These are phyloP conservation scores for Nemoura dubitans DNA, from an alignment of 2,888 invertebrate genomes.

Conservation along the genomic window DNA sequence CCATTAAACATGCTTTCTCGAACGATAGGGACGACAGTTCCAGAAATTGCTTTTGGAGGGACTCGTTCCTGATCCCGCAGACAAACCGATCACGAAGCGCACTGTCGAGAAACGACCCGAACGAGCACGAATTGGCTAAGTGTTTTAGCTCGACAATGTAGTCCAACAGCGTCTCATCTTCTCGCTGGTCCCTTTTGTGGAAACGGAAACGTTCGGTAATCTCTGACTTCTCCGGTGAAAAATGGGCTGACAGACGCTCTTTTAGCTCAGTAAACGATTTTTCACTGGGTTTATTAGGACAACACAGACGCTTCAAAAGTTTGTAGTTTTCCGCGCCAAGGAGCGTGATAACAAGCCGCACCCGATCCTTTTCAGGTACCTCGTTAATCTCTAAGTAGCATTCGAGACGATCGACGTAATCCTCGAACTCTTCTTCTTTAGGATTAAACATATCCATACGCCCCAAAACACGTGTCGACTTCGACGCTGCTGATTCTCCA, in stretches of 20 bases:
- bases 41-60: constrained; percentile 51
- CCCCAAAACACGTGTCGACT: background rate
- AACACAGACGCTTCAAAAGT: constrained; percentile 37
- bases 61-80: constrained; percentile 51
- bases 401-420: constrained; percentile 53
- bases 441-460: background rate
- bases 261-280: constrained; percentile 51
- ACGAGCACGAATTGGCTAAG: constrained; percentile 52
- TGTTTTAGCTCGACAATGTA: constrained; percentile 52
- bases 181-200: constrained; percentile 51
- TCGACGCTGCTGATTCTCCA: too few relatives aligned
- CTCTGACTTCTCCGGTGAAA: constrained; percentile 51
- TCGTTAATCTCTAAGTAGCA: constrained; percentile 52
- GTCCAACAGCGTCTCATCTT: constrained; percentile 48
- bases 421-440: constrained; percentile 36
- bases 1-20: constrained; percentile 49
- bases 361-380: constrained; percentile 51
- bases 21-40: constrained; percentile 50
- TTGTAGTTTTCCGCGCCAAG: constrained; percentile 52
- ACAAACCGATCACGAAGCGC: constrained; percentile 52
- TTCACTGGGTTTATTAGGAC: constrained; percentile 48
- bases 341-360: constrained; percentile 52
- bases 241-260: constrained; percentile 48
- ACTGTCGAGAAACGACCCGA: constrained; percentile 52
- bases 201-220: constrained; percentile 54